Base-by-base conservation (phyloP, 1,140 invertebrate species). In the Nephotettix cincticeps region DNA sequence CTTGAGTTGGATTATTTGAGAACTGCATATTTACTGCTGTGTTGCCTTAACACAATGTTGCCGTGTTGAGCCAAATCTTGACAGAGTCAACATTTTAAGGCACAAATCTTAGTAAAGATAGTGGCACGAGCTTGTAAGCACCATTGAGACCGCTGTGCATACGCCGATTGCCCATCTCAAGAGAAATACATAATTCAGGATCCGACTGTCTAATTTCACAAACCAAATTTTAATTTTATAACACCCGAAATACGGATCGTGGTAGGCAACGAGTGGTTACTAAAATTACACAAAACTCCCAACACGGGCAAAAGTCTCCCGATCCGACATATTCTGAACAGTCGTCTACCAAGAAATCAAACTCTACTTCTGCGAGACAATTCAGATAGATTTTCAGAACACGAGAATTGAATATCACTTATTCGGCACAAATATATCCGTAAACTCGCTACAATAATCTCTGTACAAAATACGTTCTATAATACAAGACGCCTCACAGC, bases 91-190 rank as follows among this genome's bases (percentile, higher is more conserved):
- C 21, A 61, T 61, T 61, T 61, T 61, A 61, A 61, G 56, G 56
- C 56, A 61, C 56, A 28, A 21, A 61, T 61, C 56, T 61, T 61
- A 61, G 56, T 28, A 61, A 61, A 61, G 56, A 61, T 61, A 61
- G 56, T 61, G 56, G 56, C 56, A 61, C 56, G 56, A 23, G 56
- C 56, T 61, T 27, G 14, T 61, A 61, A 61, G 56, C 56, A 61
- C 56, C 56, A 27, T 61, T 14, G 56, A 61, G 56, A 61, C 13
- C 23, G 56, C 56, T 61, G 56, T 61, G 56, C 56, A 61, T 27
- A 25, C 25, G 56, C 56, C 56, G 23, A 61, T 29, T 23, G 56
- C 56, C 27, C 56, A 27, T 61, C 56, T 61, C 56, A 11, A 61
- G 19, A 51, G 47, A 51, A 36, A 51, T 51, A 25, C 56, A 27